Evolutionary conservation across 2,797 vertebrate species (phyloP).

Genomic region (Meda fulgida): DNA sequence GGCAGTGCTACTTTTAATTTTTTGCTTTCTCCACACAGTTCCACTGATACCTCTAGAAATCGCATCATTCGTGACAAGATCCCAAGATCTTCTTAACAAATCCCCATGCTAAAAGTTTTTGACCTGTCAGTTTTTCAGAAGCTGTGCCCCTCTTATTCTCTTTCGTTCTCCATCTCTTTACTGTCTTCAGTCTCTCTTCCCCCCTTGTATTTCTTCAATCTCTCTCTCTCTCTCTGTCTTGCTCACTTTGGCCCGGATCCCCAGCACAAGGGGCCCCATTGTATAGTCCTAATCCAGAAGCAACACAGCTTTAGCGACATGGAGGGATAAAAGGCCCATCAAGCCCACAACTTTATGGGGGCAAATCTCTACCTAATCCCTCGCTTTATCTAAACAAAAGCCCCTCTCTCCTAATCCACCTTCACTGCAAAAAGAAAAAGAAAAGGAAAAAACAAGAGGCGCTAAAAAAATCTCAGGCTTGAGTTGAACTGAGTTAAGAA

Average conservation of each 20-base stretch:
- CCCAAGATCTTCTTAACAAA: conserved; percentile 75
- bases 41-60: conserved; percentile 73
- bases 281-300: conserved; percentile 98
- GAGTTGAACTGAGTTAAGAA: conserved; percentile 89
- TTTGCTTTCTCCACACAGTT: conserved; percentile 61
- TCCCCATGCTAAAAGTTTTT: conserved; percentile 80
- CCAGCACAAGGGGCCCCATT: conserved; percentile 99
- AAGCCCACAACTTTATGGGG: conserved; percentile 98
- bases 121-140: conserved; percentile 76
- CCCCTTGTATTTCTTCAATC: conserved; percentile 28
- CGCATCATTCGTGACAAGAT: conserved; percentile 80
- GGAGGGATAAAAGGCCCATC: conserved; percentile 99
- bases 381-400: conserved; percentile 99
- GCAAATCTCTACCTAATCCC: conserved; percentile 99
- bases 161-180: conserved; percentile 64
- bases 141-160: conserved; percentile 64
- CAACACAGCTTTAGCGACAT: conserved; percentile 99
- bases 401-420: conserved; percentile 82
- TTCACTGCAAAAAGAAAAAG: conserved; percentile 73
- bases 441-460: conserved; percentile 81
- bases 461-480: conserved; percentile 89
- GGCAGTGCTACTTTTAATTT: conserved; percentile 63
- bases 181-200: conserved; percentile 37
- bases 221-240: conserved; percentile 66
- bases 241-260: conserved; percentile 85